phyloP scores from a whole-genome alignment of 1,140 invertebrate genomes.

The Drosophila lini region DNA sequence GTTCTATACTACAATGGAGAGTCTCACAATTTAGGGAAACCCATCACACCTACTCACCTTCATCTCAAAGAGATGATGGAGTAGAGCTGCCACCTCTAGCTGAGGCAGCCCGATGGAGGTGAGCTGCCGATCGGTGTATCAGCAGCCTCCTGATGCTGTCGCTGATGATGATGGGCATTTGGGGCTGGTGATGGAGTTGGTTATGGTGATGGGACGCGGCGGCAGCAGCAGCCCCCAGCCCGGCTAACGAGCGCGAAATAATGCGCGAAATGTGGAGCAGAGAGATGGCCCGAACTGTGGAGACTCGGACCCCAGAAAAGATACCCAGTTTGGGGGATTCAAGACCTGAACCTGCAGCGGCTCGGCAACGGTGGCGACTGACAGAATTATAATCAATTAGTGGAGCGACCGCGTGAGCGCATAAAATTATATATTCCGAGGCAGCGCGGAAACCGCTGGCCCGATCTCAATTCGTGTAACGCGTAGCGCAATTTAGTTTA shows the following conservation, averaged over 20 bases:
- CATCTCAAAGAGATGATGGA: not conserved
- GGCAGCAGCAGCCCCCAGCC: conserved; percentile 21
- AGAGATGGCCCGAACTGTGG: conserved; percentile 25
- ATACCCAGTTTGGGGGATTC: conserved; percentile 3
- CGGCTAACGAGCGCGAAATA: conserved; percentile 78
- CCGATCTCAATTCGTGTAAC: conserved; percentile 34
- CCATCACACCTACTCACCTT: not conserved
- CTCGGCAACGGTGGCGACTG: conserved; percentile 75
- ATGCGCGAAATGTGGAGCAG: conserved; percentile 79
- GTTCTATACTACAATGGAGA: no score
- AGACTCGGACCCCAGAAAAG: conserved; percentile 14
- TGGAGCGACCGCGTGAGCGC: conserved; percentile 79
- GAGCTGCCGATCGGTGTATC: conserved; percentile 23
- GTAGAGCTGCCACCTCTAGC: conserved; percentile 24
- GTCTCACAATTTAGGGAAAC: not conserved
- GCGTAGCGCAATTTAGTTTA: conserved; percentile 77
- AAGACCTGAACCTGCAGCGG: conserved; percentile 17
- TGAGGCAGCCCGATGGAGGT: conserved; percentile 2
- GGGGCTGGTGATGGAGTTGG: conserved; percentile 35
- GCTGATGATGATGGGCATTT: conserved; percentile 50
- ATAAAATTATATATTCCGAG: conserved; percentile 73
- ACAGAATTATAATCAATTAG: conserved; percentile 84
- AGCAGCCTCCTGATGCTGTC: conserved; percentile 14
- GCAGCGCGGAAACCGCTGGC: conserved; percentile 2
- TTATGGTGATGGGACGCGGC: conserved; percentile 35